A percentile compares a stretch with the other conserved stretches of the same genome.
Conservation (phyloP, 2,797 vertebrate species). For the Sebastes flavidus region DNA sequence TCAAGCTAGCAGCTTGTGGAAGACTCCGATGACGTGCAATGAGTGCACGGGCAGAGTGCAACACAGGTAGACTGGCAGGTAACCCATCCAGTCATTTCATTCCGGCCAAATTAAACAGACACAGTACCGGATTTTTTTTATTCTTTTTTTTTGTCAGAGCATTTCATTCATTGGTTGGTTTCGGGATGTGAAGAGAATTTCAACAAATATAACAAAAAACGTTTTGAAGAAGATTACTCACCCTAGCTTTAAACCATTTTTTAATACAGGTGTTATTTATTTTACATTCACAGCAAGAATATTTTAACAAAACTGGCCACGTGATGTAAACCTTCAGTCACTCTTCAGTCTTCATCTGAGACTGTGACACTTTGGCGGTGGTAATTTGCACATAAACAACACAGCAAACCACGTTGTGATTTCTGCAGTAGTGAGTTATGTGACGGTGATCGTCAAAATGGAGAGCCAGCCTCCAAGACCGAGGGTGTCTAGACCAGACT, state of each 20-base stretch:
- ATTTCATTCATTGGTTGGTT: neutral
- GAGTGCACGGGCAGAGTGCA: too few species aligned
- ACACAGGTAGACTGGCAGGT: too few species aligned
- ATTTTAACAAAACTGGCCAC: constrained; percentile 14
- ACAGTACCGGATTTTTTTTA: too few species aligned
- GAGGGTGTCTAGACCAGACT: constrained; percentile 75
- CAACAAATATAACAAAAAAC: too few species aligned
- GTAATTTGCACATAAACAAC: constrained; percentile 33
- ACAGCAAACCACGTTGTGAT: neutral
- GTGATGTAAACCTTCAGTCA: constrained; percentile 16
- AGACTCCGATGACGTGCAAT: too few species aligned
- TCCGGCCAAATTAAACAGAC: too few species aligned
- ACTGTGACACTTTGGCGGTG: constrained; percentile 2
- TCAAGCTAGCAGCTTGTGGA: too few species aligned
- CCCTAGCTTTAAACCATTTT: neutral
- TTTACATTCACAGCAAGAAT: constrained; percentile 10
- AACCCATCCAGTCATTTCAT: too few species aligned
- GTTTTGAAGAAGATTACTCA: neutral
- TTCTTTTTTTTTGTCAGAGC: too few species aligned
- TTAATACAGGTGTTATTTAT: constrained; percentile 20
- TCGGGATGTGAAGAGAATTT: neutral
- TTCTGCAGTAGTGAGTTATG: constrained; percentile 50
- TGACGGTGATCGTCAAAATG: constrained; percentile 48
- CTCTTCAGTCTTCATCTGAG: constrained; percentile 25
- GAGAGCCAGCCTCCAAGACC: constrained; percentile 53